Evolutionary conservation across 2,113 vertebrate species (phyloP).

Genomic region (Collichthys lucidus): DNA sequence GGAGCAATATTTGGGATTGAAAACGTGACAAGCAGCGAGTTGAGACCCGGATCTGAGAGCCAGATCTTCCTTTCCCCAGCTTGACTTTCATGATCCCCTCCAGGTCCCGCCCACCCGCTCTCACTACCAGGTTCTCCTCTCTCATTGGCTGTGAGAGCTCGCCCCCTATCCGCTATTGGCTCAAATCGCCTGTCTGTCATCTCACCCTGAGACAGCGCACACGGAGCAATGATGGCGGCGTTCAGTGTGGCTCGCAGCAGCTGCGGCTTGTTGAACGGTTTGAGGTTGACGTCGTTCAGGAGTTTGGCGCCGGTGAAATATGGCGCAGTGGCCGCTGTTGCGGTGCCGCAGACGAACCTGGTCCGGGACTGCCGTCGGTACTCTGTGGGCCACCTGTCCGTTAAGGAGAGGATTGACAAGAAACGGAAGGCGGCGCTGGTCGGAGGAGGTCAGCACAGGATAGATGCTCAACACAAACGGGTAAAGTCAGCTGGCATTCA

Average conservation of each 20-base stretch:
- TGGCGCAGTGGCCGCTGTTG: slow-evolving; percentile 32
- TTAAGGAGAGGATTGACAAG: slow-evolving; percentile 89
- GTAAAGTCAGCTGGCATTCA: slow-evolving; percentile 74
- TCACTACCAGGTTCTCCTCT: neutral
- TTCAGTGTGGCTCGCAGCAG: slow-evolving; percentile 67
- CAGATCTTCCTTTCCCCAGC: neutral
- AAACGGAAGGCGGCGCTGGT: slow-evolving; percentile 88
- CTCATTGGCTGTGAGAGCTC: slow-evolving; percentile 66
- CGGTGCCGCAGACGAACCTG: slow-evolving; percentile 21
- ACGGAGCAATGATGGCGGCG: slow-evolving; percentile 81
- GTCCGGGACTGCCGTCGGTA: slow-evolving; percentile 65
- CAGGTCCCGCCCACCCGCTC: slow-evolving; percentile 8
- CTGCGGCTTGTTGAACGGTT: slow-evolving; percentile 65
- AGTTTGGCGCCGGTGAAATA: slow-evolving; percentile 56
- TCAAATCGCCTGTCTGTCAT: slow-evolving; percentile 3
- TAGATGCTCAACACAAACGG: slow-evolving; percentile 92
- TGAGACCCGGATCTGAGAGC: too few relatives aligned
- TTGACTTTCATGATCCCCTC: slow-evolving; percentile 31
- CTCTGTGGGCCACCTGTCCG: slow-evolving; percentile 74
- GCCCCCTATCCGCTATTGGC: slow-evolving; percentile 67
- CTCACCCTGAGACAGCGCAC: neutral
- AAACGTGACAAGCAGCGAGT: rapidly evolving
- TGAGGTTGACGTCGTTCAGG: slow-evolving; percentile 68
- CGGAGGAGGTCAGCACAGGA: slow-evolving; percentile 91
- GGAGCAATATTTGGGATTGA: neutral